Conservation (phyloP, 2,888 invertebrate genomes). For the Disparrhopalites patrizii region DNA sequence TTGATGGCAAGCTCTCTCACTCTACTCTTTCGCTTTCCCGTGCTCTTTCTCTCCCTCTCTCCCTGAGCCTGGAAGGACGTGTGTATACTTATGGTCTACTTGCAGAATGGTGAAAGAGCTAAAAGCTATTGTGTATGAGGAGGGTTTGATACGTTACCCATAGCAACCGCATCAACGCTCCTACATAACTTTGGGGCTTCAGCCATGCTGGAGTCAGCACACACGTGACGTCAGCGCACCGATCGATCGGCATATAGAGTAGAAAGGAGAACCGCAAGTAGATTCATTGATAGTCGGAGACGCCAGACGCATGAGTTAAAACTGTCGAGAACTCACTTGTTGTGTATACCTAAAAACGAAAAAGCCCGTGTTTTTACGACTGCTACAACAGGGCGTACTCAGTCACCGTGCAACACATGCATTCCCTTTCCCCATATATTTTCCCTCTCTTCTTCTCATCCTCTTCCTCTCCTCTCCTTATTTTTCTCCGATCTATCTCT, state of each 20-base stretch:
- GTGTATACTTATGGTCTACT: background rate
- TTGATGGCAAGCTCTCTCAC: too few relatives aligned
- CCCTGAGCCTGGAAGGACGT: constrained; percentile 5
- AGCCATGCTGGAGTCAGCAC: constrained; percentile 20
- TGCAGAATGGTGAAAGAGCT: constrained; percentile 6
- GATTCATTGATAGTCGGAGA: constrained; percentile 9
- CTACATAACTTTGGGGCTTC: constrained; percentile 21
- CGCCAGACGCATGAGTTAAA: constrained; percentile 11
- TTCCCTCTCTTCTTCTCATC: background rate
- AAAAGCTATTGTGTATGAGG: constrained; percentile 2
- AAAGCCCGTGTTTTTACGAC: too few relatives aligned
- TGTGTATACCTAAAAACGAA: too few relatives aligned
- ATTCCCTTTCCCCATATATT: too few relatives aligned
- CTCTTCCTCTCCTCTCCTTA: background rate
- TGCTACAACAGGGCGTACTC: too few relatives aligned
- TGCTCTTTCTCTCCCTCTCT: too few relatives aligned
- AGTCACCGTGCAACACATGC: too few relatives aligned
- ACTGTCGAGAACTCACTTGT: constrained; percentile 2
- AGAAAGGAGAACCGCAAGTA: constrained; percentile 3
- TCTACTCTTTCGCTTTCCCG: too few relatives aligned
- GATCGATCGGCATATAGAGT: constrained; percentile 6
- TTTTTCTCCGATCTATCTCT: background rate
- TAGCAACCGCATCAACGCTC: constrained; percentile 25
- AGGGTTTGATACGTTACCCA: constrained; percentile 12
- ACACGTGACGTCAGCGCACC: constrained; percentile 5